Conservation (phyloP, 2,797 vertebrate genomes). For the Capromys pilorides region DNA sequence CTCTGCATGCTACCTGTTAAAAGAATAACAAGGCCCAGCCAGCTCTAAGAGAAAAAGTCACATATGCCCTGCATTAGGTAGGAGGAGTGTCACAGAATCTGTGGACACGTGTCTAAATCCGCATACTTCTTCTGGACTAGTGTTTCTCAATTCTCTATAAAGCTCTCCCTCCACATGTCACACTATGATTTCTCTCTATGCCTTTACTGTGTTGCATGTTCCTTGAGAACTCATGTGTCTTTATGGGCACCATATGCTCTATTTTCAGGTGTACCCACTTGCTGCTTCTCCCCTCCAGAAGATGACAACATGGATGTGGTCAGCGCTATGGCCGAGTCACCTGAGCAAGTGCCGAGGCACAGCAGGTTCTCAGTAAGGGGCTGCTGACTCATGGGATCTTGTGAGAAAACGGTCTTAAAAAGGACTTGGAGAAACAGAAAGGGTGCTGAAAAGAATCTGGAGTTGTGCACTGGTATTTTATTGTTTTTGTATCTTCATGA, state of each 20-base stretch:
- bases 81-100: neutral
- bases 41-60: neutral
- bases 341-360: neutral
- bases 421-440: slow-evolving; percentile 18
- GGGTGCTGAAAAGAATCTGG: slow-evolving; percentile 1
- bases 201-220: neutral
- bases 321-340: neutral
- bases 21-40: neutral
- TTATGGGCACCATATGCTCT: neutral
- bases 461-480: neutral
- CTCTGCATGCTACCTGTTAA: neutral
- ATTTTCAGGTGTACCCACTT: neutral
- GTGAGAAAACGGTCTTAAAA: neutral
- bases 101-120: neutral
- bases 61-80: neutral
- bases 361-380: neutral
- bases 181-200: neutral
- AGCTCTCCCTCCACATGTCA: neutral
- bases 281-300: neutral
- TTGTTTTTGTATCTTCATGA: neutral
- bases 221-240: neutral
- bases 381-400: neutral
- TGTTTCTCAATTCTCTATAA: neutral
- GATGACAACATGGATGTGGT: neutral
- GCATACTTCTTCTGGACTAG: neutral